Evolutionary conservation across 2,113 vertebrate species (phyloP).

Genomic region (Silurus asotus): DNA sequence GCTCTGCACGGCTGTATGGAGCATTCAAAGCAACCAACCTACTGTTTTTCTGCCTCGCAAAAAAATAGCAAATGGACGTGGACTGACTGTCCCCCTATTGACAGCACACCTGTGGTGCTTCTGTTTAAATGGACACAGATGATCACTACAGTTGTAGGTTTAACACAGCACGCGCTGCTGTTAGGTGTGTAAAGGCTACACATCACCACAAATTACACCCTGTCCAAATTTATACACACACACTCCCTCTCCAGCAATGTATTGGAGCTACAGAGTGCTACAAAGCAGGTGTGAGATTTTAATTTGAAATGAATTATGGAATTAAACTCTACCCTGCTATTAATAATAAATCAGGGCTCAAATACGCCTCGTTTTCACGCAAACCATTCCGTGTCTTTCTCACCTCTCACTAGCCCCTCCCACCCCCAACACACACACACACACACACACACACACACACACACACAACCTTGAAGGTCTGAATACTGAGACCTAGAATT

Average conservation of each 20-base stretch:
- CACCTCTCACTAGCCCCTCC: no score
- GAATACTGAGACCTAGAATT: neutral
- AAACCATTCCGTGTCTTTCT: neutral
- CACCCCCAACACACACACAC: no score
- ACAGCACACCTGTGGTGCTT: conserved; percentile 33
- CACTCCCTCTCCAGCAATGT: neutral
- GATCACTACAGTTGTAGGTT: conserved; percentile 21
- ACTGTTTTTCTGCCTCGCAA: no score
- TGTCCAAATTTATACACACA: neutral
- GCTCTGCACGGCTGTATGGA: neutral
- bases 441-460: no score
- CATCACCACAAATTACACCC: neutral
- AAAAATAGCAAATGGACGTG: conserved; percentile 6
- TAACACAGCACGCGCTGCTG: conserved; percentile 18
- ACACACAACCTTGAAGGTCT: neutral
- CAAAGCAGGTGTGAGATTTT: neutral
- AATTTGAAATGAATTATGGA: neutral
- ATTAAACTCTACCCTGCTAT: neutral
- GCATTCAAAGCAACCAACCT: neutral
- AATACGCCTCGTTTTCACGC: neutral
- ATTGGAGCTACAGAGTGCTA: neutral
- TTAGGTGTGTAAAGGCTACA: neutral
- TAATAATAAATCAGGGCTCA: neutral
- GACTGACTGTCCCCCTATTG: conserved; percentile 19
- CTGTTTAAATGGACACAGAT: conserved; percentile 11